Percentiles rank a stretch among this genome's conserved stretches.
phyloP scores from a whole-genome alignment of 2,888 invertebrate genomes.

The Lithophane socia region DNA sequence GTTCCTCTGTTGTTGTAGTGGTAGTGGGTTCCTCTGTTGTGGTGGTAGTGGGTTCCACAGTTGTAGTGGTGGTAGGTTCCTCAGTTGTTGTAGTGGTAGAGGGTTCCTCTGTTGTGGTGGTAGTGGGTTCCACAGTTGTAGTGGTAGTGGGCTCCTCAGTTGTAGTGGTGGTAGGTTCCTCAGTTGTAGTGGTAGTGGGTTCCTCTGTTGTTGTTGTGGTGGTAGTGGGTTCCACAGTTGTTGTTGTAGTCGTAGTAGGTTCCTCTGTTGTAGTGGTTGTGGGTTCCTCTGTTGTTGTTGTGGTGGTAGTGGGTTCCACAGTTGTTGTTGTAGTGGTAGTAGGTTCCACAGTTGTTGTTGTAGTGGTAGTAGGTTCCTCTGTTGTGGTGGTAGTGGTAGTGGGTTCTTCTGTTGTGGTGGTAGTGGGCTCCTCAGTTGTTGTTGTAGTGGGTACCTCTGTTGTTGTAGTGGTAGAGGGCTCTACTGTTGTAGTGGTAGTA shows the following conservation, averaged over 20 bases:
- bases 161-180: not conserved
- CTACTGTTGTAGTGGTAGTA: not conserved
- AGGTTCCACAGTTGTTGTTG: no score
- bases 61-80: not conserved
- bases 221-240: no score
- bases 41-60: not conserved
- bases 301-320: not conserved
- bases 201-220: not conserved
- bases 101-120: not conserved
- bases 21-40: not conserved
- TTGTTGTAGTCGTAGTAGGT: conserved; percentile 1
- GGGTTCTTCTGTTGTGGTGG: conserved; percentile 16
- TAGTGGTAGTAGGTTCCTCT: conserved; percentile 18
- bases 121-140: not conserved
- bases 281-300: not conserved
- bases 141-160: not conserved
- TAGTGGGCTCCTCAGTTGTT: not conserved
- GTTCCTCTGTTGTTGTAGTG: conserved; percentile 9
- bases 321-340: not conserved
- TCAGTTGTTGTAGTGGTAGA: not conserved
- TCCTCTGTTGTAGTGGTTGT: not conserved
- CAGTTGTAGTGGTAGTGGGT: conserved; percentile 13
- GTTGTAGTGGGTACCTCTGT: conserved; percentile 10
- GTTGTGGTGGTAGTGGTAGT: not conserved
- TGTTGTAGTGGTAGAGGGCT: conserved; percentile 9